A percentile compares a stretch with the other conserved stretches of the same genome.
phyloP scores from a whole-genome alignment of 1,140 invertebrate genomes.

The Nasonia vitripennis region DNA sequence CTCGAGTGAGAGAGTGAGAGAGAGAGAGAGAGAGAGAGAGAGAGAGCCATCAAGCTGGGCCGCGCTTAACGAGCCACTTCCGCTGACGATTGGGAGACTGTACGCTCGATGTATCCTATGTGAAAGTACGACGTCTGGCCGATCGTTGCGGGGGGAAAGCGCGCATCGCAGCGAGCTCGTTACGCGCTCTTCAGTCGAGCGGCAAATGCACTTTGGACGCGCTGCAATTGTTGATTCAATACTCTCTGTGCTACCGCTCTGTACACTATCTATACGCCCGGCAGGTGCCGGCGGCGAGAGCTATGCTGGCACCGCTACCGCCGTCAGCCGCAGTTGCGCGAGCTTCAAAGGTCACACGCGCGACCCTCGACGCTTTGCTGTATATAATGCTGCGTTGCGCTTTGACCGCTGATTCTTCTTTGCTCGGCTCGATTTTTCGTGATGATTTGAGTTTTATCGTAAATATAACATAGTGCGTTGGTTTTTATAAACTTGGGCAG shows the following conservation, averaged over 20 bases:
- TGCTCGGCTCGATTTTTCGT: too few species aligned
- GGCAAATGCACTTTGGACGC: conserved; percentile 21
- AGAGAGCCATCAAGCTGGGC: neutral
- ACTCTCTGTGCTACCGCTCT: neutral
- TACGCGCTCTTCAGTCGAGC: conserved; percentile 3
- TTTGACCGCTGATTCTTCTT: neutral
- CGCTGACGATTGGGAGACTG: conserved; percentile 66
- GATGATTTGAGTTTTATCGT: too few species aligned
- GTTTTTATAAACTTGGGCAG: too few species aligned
- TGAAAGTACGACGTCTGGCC: neutral
- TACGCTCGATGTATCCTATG: neutral
- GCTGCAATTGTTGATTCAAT: conserved; percentile 56
- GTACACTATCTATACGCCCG: too few species aligned
- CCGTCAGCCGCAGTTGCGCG: neutral
- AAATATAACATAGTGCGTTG: too few species aligned
- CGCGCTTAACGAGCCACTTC: conserved; percentile 71
- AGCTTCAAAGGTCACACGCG: conserved; percentile 35
- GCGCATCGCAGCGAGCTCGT: neutral
- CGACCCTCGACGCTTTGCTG: conserved; percentile 3
- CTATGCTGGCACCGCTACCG: neutral
- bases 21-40: neutral
- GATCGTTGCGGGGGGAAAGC: neutral
- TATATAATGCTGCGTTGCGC: neutral
- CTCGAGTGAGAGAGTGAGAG: neutral
- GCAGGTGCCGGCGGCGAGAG: neutral